Base-by-base conservation (phyloP, 2,888 invertebrate genomes). In the Phalera bucephala region DNA sequence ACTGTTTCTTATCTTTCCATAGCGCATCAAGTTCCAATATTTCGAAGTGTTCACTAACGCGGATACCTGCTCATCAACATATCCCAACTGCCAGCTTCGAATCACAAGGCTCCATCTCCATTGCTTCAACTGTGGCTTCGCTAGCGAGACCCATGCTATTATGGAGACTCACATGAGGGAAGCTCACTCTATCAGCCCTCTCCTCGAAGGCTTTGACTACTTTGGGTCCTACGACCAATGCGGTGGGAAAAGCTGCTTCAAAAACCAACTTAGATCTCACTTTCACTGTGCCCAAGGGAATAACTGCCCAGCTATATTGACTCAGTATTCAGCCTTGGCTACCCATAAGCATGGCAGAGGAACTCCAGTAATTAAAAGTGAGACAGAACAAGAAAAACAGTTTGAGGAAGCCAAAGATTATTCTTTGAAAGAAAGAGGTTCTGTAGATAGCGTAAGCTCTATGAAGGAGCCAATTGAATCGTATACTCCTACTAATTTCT, bases 41-140 rank as follows among this genome's bases (percentile, higher is more conserved):
- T 93, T 93, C 48, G 93, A 93, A 70, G 89, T 92, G 56, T 88
- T 88, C 54, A 91, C 88, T n/a, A 87, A 90, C 33, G 91, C 91
- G 25, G 92, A 92, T 28, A 85, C 91, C 17, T 97, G 97, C 70
- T 50, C 63, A 1, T 78, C 80, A 21, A 93, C 94, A 0, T 96
- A 97, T 67, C 91, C 92, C 0, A 90, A 93, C 35, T 97, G 97
- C 71, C 92, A 93, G 12, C 92, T 93, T 44, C 80, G 93, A 36
- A 83, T 91, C 52, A 91, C 93, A 2, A 91, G 93, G 47, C 91
- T 93, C 29, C 98, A 98, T 75, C 95, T 94, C 64, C 98, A 98
- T 73, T 98, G 97, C 83, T 94, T 93, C 26, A 94, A 96, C 56
- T 98, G 97, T 72, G 94, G 95, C 67, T 96, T 95, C 63, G 93